Base-by-base conservation (phyloP, 2,888 invertebrate genomes). In the Rhamnusium bicolor region DNA sequence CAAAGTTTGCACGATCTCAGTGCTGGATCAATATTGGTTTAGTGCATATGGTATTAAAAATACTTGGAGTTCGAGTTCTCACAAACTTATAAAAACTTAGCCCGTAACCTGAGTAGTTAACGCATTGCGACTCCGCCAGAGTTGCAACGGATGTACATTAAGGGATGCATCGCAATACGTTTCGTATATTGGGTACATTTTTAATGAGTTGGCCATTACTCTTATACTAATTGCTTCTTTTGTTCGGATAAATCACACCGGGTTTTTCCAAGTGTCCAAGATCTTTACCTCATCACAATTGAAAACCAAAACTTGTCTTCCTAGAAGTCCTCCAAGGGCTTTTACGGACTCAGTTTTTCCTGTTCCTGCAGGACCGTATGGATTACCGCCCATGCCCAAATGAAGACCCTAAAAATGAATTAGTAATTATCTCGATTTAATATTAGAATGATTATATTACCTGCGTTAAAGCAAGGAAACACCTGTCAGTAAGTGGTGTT, bases 311-410 rank as follows among this genome's bases (percentile, higher is more conserved):
- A 97, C 97, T 83, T 98, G 94, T 67, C 99, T 91, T 0, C 99
- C 99, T 79, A 99, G 90, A 80, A 98, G 90, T 3, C 93, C 92
- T 0, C 97, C 98, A 5, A 99, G 89, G 0, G 98, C 97, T 90
- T 99, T 99, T 0, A 99, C 98, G 19, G 98, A 98, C 88, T 99
- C 99, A 0, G 99, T 99, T 90, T 99, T 99, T 0, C 99, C 99
- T 0, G 99, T 99, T 69, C 99, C 99, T 18, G 99, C 99, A 0
- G 99, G 99, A 0, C 99, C 99, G 84, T 98, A 99, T 0, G 99
- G 99, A 89, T 99, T 99, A 7, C 99, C 99, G 71, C 99, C 98
- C 80, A 99, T 91, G 0, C 99, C 99, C 88, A 99, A 93, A 84
- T 95, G 94, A 92, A 99, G 94, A 1, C 97, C 96, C 93, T 93